phyloP scores from a whole-genome alignment of 92 coral and sea anemone species.

The Porites cylindrica region DNA sequence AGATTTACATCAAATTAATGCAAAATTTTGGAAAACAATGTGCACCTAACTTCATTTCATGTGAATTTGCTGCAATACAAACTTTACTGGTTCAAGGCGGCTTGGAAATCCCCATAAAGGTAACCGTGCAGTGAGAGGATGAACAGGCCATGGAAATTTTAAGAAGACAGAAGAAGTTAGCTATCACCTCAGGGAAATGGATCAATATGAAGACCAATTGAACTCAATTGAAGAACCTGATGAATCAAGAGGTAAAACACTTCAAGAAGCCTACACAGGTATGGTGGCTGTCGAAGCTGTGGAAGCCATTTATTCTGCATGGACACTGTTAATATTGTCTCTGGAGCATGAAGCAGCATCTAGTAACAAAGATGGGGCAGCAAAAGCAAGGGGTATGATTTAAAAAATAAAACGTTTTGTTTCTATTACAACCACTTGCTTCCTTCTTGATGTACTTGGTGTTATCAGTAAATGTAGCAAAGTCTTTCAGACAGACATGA shows the following conservation, averaged over 20 bases:
- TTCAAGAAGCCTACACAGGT: constrained; percentile 58
- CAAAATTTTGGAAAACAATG: no score
- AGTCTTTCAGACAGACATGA: constrained; percentile 49
- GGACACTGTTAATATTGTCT: constrained; percentile 30
- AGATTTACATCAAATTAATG: no score
- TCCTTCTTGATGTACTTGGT: constrained; percentile 52
- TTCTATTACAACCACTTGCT: constrained; percentile 51
- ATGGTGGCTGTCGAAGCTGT: constrained; percentile 44
- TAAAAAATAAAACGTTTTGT: constrained; percentile 24
- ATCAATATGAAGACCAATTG: no score
- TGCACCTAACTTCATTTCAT: no score
- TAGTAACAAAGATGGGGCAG: constrained; percentile 19
- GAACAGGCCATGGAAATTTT: no score
- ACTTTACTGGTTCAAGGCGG: no score
- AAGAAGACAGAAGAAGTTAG: no score
- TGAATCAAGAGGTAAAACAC: constrained; percentile 50
- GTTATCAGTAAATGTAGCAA: constrained; percentile 40
- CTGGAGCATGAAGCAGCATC: constrained; percentile 61
- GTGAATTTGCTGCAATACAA: no score
- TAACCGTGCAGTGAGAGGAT: no score
- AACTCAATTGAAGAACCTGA: constrained; percentile 43
- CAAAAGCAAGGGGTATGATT: constrained; percentile 47
- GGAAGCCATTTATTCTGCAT: constrained; percentile 53
- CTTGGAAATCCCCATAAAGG: no score
- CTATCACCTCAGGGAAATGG: no score